Percentiles rank a stretch among this genome's conserved stretches.
phyloP scores from a whole-genome alignment of 2,113 vertebrate species.

The Dissostichus mawsoni region DNA sequence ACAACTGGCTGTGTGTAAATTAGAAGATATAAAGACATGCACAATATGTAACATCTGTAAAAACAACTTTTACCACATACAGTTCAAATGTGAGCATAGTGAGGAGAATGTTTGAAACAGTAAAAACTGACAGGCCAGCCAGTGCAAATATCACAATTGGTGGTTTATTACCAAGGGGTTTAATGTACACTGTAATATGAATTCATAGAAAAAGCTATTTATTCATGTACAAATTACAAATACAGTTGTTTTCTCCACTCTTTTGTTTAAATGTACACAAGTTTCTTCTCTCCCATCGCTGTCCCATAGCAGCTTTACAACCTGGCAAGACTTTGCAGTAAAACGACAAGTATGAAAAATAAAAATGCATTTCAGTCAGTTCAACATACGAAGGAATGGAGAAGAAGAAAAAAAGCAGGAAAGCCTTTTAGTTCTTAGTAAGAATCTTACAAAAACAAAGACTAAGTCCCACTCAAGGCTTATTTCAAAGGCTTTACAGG shows the following conservation, averaged over 20 bases:
- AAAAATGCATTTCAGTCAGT: slow-evolving; percentile 79
- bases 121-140: slow-evolving; percentile 25
- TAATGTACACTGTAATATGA: slow-evolving; percentile 93
- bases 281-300: slow-evolving; percentile 84
- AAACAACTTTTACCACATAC: background rate
- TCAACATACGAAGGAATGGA: slow-evolving; percentile 84
- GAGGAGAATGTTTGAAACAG: background rate
- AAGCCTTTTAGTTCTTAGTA: slow-evolving; percentile 49
- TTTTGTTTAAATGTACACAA: slow-evolving; percentile 89
- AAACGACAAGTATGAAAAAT: slow-evolving; percentile 83
- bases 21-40: background rate
- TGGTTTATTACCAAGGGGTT: slow-evolving; percentile 91
- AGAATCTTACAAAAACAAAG: slow-evolving; percentile 66
- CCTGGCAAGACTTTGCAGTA: slow-evolving; percentile 85
- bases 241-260: slow-evolving; percentile 84
- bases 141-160: slow-evolving; percentile 81
- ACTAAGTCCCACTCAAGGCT: slow-evolving; percentile 80
- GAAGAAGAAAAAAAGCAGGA: slow-evolving; percentile 16
- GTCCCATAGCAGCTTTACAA: slow-evolving; percentile 92
- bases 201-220: slow-evolving; percentile 89
- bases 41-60: background rate
- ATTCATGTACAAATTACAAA: slow-evolving; percentile 93
- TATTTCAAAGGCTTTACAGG: slow-evolving; percentile 70
- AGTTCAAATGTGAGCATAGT: background rate
- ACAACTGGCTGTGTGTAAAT: too few species aligned